Evolutionary conservation across 1,140 invertebrate species (phyloP).

Genomic region (Tribolium castaneum): DNA sequence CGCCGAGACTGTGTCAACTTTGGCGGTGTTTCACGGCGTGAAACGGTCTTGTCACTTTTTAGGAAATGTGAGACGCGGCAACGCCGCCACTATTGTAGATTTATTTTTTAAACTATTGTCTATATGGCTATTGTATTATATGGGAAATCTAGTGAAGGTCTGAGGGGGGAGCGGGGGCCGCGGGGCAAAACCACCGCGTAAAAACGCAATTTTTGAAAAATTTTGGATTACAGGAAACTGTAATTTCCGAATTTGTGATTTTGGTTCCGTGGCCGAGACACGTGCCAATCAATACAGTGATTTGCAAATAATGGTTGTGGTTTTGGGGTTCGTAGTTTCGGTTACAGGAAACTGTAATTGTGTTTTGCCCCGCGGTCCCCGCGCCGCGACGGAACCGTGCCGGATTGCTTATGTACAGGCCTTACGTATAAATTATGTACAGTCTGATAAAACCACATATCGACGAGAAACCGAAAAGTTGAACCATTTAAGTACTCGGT

Average conservation of each 20-base stretch:
- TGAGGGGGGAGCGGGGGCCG: neutral
- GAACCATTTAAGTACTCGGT: constrained; percentile 17
- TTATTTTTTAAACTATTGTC: constrained; percentile 58
- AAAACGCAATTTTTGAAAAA: too few species aligned
- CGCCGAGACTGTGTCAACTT: neutral
- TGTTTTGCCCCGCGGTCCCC: too few species aligned
- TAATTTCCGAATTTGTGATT: too few species aligned
- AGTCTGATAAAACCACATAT: constrained; percentile 36
- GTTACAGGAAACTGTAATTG: too few species aligned
- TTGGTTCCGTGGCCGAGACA: too few species aligned
- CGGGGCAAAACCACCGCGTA: neutral
- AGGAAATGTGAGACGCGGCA: constrained; percentile 59
- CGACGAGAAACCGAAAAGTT: neutral
- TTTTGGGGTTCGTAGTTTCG: too few species aligned
- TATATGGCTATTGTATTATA: constrained; percentile 57
- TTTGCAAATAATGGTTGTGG: too few species aligned
- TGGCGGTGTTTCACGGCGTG: constrained; percentile 52
- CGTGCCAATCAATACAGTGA: too few species aligned
- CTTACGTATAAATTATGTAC: constrained; percentile 38
- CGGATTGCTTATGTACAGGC: constrained; percentile 36
- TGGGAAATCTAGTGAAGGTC: constrained; percentile 39
- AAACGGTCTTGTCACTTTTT: constrained; percentile 60
- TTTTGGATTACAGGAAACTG: too few species aligned
- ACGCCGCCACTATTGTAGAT: constrained; percentile 58
- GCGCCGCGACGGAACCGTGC: neutral